Base-by-base conservation (phyloP, 2,888 invertebrate genomes). In the Caenorhabditis sp. region DNA sequence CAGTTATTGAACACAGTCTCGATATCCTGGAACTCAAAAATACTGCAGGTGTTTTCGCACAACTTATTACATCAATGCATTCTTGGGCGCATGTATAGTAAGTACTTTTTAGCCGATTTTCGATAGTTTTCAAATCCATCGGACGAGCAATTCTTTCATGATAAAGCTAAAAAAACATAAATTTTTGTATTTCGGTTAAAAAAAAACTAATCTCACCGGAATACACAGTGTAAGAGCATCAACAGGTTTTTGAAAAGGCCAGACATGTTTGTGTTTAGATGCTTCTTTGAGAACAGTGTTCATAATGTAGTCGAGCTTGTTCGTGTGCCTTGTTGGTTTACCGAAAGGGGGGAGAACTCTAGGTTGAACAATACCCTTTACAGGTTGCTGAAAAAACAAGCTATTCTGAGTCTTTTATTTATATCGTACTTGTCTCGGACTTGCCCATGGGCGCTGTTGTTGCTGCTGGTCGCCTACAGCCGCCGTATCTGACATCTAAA, bases 201-300 rank as follows among this genome's bases (percentile, higher is more conserved):
- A 15, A 27, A 6, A 62, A 27, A 2, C 24, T 1, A 43, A 61
- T 56, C 72, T 61, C 92, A 95, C 95, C 85, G 96, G 97, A 89
- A 99, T 92, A 91, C 94, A 94, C 81, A 99, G 93, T 91, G 95
- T 95, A 89, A 94, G 94, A 63, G 97, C 94, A 91, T 99, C 97
- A 73, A 99, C 99, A 62, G 99, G 99, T 90, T 95, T 94, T 87
- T 95, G 95, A 90, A 99, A 98, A 62, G 99, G 99, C 99, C 99
- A 99, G 45, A 97, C 94, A 91, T 96, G 96, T 90, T 95, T 94
- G 91, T 99, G 98, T 91, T 95, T 97, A 94, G 95, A 95, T 82
- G 99, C 94, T 87, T 95, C 94, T 91, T 96, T 96, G 91, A 97
- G 93, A 61, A 99, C 96, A 89, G 93, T 94, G 91, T 95, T 96